Evolutionary conservation across 2,113 vertebrate species (phyloP).

Genomic region (Corythaeola cristata): DNA sequence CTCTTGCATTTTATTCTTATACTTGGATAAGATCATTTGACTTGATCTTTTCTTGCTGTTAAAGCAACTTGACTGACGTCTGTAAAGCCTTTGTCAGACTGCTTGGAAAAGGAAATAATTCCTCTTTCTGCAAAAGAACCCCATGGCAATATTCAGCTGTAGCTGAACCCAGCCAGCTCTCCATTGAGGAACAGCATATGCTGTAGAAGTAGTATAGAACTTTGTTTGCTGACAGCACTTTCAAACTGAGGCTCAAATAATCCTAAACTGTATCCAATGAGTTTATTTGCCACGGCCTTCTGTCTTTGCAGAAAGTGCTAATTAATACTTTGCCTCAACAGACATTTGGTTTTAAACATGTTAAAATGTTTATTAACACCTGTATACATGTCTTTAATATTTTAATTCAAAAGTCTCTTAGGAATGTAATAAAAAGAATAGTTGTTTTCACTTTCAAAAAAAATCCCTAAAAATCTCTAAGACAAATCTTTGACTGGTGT

Average conservation of each 20-base stretch:
- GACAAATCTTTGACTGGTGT: not conserved
- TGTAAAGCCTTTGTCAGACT: not conserved
- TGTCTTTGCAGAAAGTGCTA: not conserved
- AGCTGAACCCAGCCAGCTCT: not conserved
- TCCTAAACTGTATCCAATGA: not conserved
- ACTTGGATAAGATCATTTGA: not conserved
- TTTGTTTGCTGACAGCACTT: not conserved
- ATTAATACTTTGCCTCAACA: not conserved
- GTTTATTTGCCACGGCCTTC: not conserved
- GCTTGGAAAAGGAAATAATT: not conserved
- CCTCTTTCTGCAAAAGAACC: not conserved
- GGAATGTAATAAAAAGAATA: not conserved
- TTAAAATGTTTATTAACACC: not conserved
- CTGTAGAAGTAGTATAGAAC: not conserved
- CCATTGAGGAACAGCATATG: not conserved
- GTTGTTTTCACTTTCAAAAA: not conserved
- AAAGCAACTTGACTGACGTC: not conserved
- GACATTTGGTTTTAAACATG: not conserved
- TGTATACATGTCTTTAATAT: not conserved
- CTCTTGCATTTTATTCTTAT: not conserved
- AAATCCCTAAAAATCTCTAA: accelerated
- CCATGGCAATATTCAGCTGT: not conserved
- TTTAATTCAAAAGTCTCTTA: not conserved
- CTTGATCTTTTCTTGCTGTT: not conserved
- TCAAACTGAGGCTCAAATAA: not conserved